Conservation (phyloP, 30 jellyfish, hydroid and myxozoan species). For the Catostylus mosaicus region DNA sequence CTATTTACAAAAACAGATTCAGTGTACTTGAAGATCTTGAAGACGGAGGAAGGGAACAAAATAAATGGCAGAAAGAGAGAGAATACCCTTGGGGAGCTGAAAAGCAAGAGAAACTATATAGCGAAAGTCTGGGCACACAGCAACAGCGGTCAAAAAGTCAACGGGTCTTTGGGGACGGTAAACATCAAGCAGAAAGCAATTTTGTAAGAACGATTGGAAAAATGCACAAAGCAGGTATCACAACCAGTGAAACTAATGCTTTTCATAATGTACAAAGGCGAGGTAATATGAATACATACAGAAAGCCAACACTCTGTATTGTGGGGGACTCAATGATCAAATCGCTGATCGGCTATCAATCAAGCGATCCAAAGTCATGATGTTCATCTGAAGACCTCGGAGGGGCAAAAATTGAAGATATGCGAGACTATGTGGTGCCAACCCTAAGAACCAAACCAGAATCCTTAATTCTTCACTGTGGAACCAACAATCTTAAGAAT, state of each 20-base stretch:
- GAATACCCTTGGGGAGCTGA: constrained; percentile 30
- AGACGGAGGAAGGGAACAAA: constrained; percentile 4
- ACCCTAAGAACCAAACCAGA: constrained; percentile 31
- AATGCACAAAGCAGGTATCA: not conserved
- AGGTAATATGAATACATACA: not conserved
- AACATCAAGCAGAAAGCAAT: not conserved
- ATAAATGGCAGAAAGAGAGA: constrained; percentile 5
- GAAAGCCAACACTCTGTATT: constrained; percentile 21
- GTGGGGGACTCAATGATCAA: constrained; percentile 54
- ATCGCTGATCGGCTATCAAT: constrained; percentile 9
- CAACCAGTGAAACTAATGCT: constrained; percentile 6
- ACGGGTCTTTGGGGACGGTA: not conserved
- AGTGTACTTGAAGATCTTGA: constrained; percentile 37
- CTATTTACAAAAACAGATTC: constrained; percentile 26
- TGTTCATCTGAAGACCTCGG: constrained; percentile 31
- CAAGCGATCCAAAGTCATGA: constrained; percentile 25
- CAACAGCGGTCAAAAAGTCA: not conserved
- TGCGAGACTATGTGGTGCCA: constrained; percentile 29
- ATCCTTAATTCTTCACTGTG: constrained; percentile 14
- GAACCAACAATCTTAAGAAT: constrained; percentile 34
- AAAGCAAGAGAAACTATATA: not conserved
- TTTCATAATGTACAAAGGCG: not conserved
- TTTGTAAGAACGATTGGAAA: not conserved
- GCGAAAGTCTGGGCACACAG: constrained; percentile 23
- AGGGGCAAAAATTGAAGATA: constrained; percentile 45